Evolutionary conservation across 1,140 invertebrate species (phyloP).

Genomic region (Zeugodacus cucurbitae): DNA sequence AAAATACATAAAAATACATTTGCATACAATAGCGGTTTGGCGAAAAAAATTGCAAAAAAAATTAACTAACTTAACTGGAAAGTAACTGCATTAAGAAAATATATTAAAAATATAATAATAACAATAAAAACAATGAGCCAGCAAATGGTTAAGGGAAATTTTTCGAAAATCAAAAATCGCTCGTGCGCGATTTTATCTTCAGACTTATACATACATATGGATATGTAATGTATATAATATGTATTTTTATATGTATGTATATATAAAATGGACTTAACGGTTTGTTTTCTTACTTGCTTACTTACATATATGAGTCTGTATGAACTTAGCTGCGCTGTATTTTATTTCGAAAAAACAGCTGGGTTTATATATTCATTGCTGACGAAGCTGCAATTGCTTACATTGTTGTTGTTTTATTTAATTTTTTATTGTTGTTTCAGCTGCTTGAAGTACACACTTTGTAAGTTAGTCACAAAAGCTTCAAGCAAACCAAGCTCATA

Average conservation of each 20-base stretch:
- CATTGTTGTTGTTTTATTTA: neutral
- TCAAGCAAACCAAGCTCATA: neutral
- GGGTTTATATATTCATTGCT: neutral
- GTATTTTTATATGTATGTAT: neutral
- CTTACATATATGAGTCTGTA: neutral
- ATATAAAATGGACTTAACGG: neutral
- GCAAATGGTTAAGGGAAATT: neutral
- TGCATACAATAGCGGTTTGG: neutral
- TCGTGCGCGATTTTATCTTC: neutral
- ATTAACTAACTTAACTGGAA: neutral
- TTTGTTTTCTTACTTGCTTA: neutral
- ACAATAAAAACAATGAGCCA: neutral
- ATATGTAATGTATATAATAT: too few relatives aligned
- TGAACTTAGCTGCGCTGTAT: neutral
- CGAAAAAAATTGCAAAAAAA: neutral
- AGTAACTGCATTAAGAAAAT: neutral
- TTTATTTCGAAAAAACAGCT: neutral
- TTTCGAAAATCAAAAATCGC: neutral
- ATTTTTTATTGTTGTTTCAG: neutral
- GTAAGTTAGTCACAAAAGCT: neutral
- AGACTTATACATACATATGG: too few relatives aligned
- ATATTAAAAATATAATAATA: neutral
- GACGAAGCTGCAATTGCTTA: neutral
- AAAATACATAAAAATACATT: neutral
- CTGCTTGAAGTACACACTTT: constrained; percentile 1